These are phyloP conservation scores for western clawed frog (Xenopus tropicalis) DNA, from an alignment of 2,113 vertebrate genomes.

Conservation along the genomic window UCB_Xtro_10.0 CM004448.2:124945501-124946000, in stretches of 20 bases:
- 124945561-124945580: no score
- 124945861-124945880: constrained; percentile 43
- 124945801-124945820: constrained; percentile 58
- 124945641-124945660: no score
- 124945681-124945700: no score
- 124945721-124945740: not conserved
- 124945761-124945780: constrained; percentile 59
- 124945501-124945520: no score
- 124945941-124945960: constrained; percentile 45
- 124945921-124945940: constrained; percentile 56
- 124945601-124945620: no score
- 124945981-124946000: constrained; percentile 53
- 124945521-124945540: no score
- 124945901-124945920: constrained; percentile 52
- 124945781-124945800: constrained; percentile 54
- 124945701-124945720: no score
- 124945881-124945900: constrained; percentile 52
- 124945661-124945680: no score
- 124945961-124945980: constrained; percentile 60
- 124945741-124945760: constrained; percentile 45
- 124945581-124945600: no score
- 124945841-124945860: constrained; percentile 55
- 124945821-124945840: constrained; percentile 61
- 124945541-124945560: no score
- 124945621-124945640: no score